phyloP scores from a whole-genome alignment of 2,113 vertebrate species.

The Nanger granti region DNA sequence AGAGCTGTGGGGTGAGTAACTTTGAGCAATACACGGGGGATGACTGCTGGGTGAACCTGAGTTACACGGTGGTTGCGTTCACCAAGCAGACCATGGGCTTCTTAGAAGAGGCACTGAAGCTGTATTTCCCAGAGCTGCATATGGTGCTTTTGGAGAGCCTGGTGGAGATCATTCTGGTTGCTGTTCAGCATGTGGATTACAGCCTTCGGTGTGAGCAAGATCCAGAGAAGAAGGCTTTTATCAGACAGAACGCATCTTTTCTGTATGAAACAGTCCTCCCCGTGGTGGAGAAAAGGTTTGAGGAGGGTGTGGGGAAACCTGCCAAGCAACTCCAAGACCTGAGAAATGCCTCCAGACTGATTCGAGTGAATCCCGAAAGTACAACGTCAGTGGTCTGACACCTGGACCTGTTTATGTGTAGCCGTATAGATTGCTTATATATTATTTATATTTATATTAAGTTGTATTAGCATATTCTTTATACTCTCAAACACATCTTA shows the following conservation, averaged over 20 bases:
- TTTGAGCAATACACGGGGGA: constrained; percentile 96
- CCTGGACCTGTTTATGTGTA: background rate
- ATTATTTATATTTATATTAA: constrained; percentile 49
- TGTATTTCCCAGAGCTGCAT: constrained; percentile 97
- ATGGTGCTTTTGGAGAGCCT: constrained; percentile 97
- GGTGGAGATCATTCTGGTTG: constrained; percentile 93
- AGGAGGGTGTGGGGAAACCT: constrained; percentile 94
- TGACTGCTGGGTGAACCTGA: constrained; percentile 99
- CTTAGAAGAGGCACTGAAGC: constrained; percentile 94
- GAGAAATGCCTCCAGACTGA: constrained; percentile 87
- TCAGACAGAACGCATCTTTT: constrained; percentile 93
- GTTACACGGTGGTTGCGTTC: constrained; percentile 97
- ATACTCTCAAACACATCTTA: background rate
- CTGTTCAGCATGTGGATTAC: constrained; percentile 97
- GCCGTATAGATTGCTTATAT: background rate
- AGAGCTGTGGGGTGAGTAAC: constrained; percentile 84
- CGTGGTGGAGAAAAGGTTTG: constrained; percentile 94
- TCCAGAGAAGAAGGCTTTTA: constrained; percentile 92
- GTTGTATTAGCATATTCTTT: background rate
- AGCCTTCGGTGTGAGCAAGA: constrained; percentile 98
- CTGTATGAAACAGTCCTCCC: constrained; percentile 96
- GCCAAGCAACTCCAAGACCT: constrained; percentile 97
- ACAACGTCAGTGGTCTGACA: constrained; percentile 92
- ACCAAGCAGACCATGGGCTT: constrained; percentile 99
- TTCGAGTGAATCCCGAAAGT: constrained; percentile 94